Percentiles rank a stretch among this genome's conserved stretches.
These are phyloP conservation scores for Anolis carolinensis DNA, from an alignment of 2,113 vertebrate species.

Conservation along the genomic window DNA sequence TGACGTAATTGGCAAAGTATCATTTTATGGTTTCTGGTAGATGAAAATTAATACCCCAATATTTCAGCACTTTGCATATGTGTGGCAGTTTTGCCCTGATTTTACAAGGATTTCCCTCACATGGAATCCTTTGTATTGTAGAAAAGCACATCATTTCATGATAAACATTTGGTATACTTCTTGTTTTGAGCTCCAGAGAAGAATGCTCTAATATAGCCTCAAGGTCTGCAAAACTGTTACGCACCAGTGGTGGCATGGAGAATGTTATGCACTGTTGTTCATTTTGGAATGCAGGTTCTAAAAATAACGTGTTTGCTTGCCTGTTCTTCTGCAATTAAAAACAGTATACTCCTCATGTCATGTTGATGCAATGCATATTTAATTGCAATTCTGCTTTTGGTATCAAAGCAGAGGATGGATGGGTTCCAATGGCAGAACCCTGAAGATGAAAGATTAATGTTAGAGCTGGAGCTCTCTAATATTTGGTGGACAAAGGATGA, in stretches of 20 bases:
- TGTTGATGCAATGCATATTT: not conserved
- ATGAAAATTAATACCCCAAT: not conserved
- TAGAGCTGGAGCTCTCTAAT: not conserved
- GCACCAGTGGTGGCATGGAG: not conserved
- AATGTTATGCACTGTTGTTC: not conserved
- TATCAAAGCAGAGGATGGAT: not conserved
- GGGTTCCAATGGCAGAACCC: not conserved
- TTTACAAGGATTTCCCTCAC: not conserved
- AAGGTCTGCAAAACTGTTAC: not conserved
- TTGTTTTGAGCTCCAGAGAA: not conserved
- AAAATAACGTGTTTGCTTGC: not conserved
- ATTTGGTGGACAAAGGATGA: no score
- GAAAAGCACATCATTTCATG: constrained; percentile 5
- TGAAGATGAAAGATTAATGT: not conserved
- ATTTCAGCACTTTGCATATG: not conserved
- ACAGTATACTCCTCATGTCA: not conserved
- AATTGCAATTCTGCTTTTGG: not conserved
- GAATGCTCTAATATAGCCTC: constrained; percentile 2
- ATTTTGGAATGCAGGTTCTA: constrained; percentile 16
- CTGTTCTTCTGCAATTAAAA: not conserved
- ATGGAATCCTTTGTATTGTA: not conserved
- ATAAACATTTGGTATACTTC: constrained; percentile 3
- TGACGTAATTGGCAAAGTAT: not conserved
- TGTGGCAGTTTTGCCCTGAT: not conserved
- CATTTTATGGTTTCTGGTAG: not conserved